phyloP scores from a whole-genome alignment of 1,140 invertebrate genomes.

The Batillaria attramentaria region DNA sequence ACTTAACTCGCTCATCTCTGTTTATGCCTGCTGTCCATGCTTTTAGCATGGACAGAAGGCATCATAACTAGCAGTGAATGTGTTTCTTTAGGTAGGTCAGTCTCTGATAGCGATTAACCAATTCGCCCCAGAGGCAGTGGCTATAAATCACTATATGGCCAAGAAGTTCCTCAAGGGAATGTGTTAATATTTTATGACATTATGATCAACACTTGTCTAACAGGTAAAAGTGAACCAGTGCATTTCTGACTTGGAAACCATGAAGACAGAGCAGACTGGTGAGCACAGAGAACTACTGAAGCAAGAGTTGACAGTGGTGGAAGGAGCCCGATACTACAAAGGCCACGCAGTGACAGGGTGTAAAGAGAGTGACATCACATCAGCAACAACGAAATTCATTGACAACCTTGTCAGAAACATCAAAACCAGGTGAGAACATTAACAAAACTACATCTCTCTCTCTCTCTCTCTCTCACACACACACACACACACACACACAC shows the following conservation, averaged over 20 bases:
- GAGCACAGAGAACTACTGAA: neutral
- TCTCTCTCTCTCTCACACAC: no score
- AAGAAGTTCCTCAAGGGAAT: no score
- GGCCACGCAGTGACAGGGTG: neutral
- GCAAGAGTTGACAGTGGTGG: neutral
- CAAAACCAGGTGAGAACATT: neutral
- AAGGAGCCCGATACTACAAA: neutral
- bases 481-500: no score
- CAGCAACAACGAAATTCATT: neutral
- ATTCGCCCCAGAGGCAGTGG: no score
- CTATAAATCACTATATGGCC: no score
- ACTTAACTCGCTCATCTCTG: neutral
- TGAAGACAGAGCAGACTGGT: neutral
- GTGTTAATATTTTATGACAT: no score
- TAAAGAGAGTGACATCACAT: neutral
- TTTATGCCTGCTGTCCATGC: neutral
- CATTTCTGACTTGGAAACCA: neutral
- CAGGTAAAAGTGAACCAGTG: neutral
- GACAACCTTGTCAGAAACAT: neutral
- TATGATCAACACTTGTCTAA: no score
- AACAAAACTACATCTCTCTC: no score
- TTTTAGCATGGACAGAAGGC: no score
- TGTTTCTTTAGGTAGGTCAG: no score
- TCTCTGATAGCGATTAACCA: no score
- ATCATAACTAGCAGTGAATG: neutral